phyloP scores from a whole-genome alignment of 1,140 invertebrate genomes.

The Galendromus occidentalis region DNA sequence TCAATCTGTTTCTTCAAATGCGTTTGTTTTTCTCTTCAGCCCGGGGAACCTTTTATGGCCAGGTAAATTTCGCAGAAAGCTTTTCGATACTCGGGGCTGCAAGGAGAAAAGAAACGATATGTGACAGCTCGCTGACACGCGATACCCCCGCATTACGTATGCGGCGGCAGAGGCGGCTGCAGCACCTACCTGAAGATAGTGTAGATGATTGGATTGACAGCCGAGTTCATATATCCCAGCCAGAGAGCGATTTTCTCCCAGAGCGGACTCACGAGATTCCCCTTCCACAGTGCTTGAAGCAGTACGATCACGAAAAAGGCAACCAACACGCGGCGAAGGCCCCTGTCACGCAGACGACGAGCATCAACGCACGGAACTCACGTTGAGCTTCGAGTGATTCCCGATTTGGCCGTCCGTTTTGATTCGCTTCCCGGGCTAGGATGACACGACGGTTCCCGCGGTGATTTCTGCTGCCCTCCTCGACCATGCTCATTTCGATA shows the following conservation, averaged over 20 bases:
- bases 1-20: too few relatives aligned
- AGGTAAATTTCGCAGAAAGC: conserved; percentile 42
- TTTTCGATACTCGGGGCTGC: conserved; percentile 84
- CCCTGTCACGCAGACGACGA: conserved; percentile 92
- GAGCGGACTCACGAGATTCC: conserved; percentile 49
- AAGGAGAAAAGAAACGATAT: too few relatives aligned
- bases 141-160: too few relatives aligned
- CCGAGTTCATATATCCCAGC: conserved; percentile 97
- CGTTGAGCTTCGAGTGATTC: conserved; percentile 30
- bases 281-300: conserved; percentile 53
- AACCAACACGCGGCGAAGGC: conserved; percentile 97
- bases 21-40: too few relatives aligned
- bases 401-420: too few relatives aligned
- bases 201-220: conserved; percentile 91
- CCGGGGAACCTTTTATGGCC: too few relatives aligned
- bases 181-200: conserved; percentile 99
- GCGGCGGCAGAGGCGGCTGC: conserved; percentile 20
- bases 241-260: conserved; percentile 92
- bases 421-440: too few relatives aligned
- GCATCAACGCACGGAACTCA: conserved; percentile 86
- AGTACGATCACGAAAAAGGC: conserved; percentile 95
- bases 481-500: too few relatives aligned
- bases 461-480: too few relatives aligned
- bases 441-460: too few relatives aligned
- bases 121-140: too few relatives aligned